Percentiles rank a stretch among this genome's conserved stretches.
These are phyloP conservation scores for Rhagoletis pomonella DNA, from an alignment of 1,140 invertebrate genomes.

Conservation along the genomic window DNA sequence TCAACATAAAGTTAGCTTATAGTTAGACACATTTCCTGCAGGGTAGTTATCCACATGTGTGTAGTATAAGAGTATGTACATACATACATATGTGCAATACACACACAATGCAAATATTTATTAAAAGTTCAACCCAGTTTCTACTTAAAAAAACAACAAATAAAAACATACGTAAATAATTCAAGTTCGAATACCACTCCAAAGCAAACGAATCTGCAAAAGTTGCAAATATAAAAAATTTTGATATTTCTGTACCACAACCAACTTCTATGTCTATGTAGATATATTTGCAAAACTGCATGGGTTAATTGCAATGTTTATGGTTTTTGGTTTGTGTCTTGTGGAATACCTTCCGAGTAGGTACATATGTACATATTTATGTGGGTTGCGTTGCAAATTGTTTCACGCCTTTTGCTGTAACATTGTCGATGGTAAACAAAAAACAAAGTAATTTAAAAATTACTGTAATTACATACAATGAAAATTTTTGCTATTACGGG, in stretches of 20 bases:
- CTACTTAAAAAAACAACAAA: not conserved
- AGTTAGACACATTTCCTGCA: too few species aligned
- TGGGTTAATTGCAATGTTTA: not conserved
- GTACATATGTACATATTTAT: not conserved
- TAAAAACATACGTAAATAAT: not conserved
- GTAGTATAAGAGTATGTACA: too few species aligned
- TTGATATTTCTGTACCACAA: not conserved
- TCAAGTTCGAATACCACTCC: not conserved
- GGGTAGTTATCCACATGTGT: too few species aligned
- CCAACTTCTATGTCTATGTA: not conserved
- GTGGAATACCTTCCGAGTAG: not conserved
- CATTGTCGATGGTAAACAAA: not conserved
- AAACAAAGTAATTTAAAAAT: not conserved
- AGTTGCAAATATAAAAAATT: not conserved
- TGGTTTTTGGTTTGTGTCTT: too few species aligned
- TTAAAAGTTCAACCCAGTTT: not conserved
- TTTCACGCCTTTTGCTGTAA: conserved; percentile 19
- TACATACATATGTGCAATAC: too few species aligned
- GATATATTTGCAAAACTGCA: not conserved
- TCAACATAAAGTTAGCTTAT: too few species aligned
- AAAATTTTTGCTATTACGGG: not conserved
- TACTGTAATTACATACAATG: conserved; percentile 14
- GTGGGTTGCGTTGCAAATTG: not conserved
- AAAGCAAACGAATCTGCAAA: not conserved
- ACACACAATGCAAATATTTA: not conserved